Conservation (phyloP, 1,140 invertebrate species). For the Heliconius himera region DNA sequence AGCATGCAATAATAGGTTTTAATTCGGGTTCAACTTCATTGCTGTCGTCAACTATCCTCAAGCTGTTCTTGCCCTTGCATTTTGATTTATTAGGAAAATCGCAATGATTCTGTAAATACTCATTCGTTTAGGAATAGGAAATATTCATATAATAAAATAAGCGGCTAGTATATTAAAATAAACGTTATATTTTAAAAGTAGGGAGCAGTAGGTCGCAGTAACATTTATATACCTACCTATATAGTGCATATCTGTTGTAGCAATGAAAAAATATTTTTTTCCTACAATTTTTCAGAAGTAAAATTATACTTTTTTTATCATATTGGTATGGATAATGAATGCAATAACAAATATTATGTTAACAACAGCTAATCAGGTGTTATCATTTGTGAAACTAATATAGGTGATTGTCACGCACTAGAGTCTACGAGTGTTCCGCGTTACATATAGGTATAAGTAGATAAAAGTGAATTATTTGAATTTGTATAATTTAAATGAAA, state of each 20-base stretch:
- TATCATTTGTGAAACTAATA: constrained; percentile 5
- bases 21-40: constrained; percentile 45
- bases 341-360: not conserved
- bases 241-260: too few relatives aligned
- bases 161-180: too few relatives aligned
- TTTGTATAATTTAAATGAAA: not conserved
- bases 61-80: constrained; percentile 79
- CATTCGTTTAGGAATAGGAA: not conserved
- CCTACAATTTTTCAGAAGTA: too few relatives aligned
- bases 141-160: too few relatives aligned
- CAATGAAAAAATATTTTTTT: too few relatives aligned
- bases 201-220: too few relatives aligned
- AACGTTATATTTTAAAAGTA: too few relatives aligned
- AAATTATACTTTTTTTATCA: too few relatives aligned
- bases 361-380: not conserved
- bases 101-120: constrained; percentile 83
- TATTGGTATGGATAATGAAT: not conserved
- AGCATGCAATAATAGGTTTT: constrained; percentile 85
- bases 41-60: constrained; percentile 49
- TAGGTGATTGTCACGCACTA: constrained; percentile 4
- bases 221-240: too few relatives aligned
- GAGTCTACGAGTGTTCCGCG: not conserved
- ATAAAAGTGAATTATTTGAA: not conserved
- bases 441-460: not conserved
- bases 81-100: constrained; percentile 89